Base-by-base conservation (phyloP, 1,140 invertebrate genomes). In the Spodoptera litura region DNA sequence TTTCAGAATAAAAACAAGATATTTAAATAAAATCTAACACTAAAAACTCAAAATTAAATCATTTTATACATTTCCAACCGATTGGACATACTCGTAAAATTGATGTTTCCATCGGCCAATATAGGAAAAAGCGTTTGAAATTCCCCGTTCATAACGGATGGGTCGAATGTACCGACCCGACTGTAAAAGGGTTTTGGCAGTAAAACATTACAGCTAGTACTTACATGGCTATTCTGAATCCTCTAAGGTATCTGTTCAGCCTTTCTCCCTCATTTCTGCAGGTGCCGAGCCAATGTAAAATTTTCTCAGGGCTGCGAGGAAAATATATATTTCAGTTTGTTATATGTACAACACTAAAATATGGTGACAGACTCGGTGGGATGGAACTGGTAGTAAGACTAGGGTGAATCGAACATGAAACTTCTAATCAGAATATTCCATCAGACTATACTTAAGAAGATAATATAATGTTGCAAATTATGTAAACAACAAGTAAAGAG, bases 261-360 rank as follows among this genome's bases (percentile, higher is more conserved):
- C 91, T 90, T 94, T 94, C 87, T 92, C 91, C 87, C 87, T 93
- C 92, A 94, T 94, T 85, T 92, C 92, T 89, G 78, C 56, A 53
- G 74, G 77, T 75, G 27, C 64, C 53, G 78, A 81, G 80, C 20
- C 81, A 85, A 88, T 80, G 79, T 70, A 82, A 84, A 81, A 68
- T 38, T 83, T 38, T 79, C 55, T 79, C 53, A 82, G 52, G 78
- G 38, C 92, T 91, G 90, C 72, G 68, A 81, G 85, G 25, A 79
- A 83, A 81, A 88, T 53, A 20, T 9, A 55, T 51, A 25, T 5
- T 53, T 77, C 66, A 64, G 61, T 49, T 20, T 10, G 15, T 64
- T 11, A 44, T 44, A 44, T 44, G 38, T 44, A 44, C 38, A 44
- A 44, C 38, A 44, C 9, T 0, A 44, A 44, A 44, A 44, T 44